Base-by-base conservation (phyloP, 23 tunicate species). In the Trididemnum clinides region DNA sequence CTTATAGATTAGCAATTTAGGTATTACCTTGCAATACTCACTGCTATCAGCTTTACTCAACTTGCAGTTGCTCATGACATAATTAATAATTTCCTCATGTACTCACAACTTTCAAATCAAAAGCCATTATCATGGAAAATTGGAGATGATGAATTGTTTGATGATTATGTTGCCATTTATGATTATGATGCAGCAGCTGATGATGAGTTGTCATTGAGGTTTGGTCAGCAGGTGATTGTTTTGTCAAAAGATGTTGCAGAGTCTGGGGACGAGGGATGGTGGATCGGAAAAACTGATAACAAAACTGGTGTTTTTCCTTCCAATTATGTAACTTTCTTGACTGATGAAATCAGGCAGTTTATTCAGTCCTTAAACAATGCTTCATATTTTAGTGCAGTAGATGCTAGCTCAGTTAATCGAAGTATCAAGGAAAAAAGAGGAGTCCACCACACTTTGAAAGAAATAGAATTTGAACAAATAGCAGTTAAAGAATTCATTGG, bases 211-310 rank as follows among this genome's bases (percentile, higher is more conserved):
- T 51, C 98, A n/a, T 58, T 93, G 10, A 77, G 80, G 33, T 78
- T 75, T 31, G 98, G 98, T 1, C 84, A 84, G 76, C 37, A 71
- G 19, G 87, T 93, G n/a, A 85, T 84, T 49, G 80, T 93, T 1
- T 57, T 93, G 31, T 93, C 93, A 5, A 86, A 87, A 72, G 93
- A 93, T 64, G 50, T 81, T 0, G 83, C 84, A 18, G 81, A 79
- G 18, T 93, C 98, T 39, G 98, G 98, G 1, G 98, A 93, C 72
- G 98, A 93, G 39, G 98, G 98, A 10, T 93, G 98, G 98, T 93
- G 98, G 98, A 80, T 92, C 15, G 98, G 98, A 33, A 88, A 93
- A 58, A 80, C 81, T 25, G 98, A 85, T 15, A 91, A 93, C 34
- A 84, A 84, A 80, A 66, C 88, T 15, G 98, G 98, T 0, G 85